phyloP scores from a whole-genome alignment of 2,888 invertebrate genomes.

The Tachina fera region DNA sequence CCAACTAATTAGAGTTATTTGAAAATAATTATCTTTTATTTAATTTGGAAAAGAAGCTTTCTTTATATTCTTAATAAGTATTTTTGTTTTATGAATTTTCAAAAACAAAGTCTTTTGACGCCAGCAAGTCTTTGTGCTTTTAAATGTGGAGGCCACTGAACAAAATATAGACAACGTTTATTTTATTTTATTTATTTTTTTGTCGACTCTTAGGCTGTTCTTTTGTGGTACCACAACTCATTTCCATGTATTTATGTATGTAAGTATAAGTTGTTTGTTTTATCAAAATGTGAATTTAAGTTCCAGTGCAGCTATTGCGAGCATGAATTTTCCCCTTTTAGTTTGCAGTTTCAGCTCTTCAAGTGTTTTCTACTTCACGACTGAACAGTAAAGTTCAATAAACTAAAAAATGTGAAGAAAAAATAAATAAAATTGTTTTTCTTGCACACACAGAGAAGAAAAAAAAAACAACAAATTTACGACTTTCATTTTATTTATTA shows the following conservation, averaged over 20 bases:
- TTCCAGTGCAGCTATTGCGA: not conserved
- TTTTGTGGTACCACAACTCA: conserved; percentile 41
- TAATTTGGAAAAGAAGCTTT: not conserved
- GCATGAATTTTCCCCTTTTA: conserved; percentile 16
- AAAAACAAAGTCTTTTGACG: conserved; percentile 38
- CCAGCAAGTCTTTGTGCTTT: conserved; percentile 56
- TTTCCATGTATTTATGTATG: conserved; percentile 31
- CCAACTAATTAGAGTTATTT: conserved; percentile 18
- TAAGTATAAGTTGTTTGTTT: not conserved
- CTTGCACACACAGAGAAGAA: conserved; percentile 12
- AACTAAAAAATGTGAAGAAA: conserved; percentile 24
- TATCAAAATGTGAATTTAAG: conserved; percentile 19
- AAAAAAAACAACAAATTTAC: conserved; percentile 43
- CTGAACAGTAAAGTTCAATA: conserved; percentile 37
- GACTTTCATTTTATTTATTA: conserved; percentile 39
- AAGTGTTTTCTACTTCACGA: conserved; percentile 24
- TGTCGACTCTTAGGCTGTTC: conserved; percentile 63
- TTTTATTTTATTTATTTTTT: conserved; percentile 1
- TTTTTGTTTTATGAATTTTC: not conserved
- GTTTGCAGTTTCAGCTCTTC: conserved; percentile 19
- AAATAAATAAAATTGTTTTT: conserved; percentile 36
- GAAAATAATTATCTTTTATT: conserved; percentile 9
- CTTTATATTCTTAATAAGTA: conserved; percentile 7
- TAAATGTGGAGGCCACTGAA: conserved; percentile 50
- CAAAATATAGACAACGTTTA: conserved; percentile 10